Base-by-base conservation (phyloP, 2,113 vertebrate genomes). In the Irena cyanogastra region DNA sequence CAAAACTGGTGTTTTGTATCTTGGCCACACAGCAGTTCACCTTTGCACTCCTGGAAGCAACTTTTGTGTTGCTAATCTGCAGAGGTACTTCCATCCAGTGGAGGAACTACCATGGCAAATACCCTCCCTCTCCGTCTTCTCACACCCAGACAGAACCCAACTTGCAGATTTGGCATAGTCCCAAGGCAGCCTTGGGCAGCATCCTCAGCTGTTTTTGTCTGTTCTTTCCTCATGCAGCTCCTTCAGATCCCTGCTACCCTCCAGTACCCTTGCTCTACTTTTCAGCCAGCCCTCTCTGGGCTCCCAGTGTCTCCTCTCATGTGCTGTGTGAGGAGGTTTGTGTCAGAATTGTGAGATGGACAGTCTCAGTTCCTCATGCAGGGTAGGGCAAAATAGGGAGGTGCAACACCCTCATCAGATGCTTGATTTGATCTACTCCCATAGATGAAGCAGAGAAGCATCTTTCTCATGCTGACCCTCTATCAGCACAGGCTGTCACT, bases 61-160 rank as follows among this genome's bases (percentile, higher is more conserved):
- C 33, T 41, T 83, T 22, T 57, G 28, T 52, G 30, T n/a, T n/a
- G 13, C 16, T 83, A 41, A 68, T 39, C 33, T 63, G 2, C 2
- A 18, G 35, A 44, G 7, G 6, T 35, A 10, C 10, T 71, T 60
- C 53, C 50, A 56, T 11, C 11, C 20, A 7, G 3, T 20, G 37
- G 42, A 72, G n/a, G 37, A 68, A 9, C 20, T 53, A 17, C 33
- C 20, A 9, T 5, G 49, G 39, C 49, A 57, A 79, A 52, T 23
- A 28, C 7, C 15, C 5, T 66, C 21, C 24, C 14, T 28, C 41
- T 61, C 33, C 37, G 11, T 45, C 33, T 74, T 52, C 71, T 78
- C n/a, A 68, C 20, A 50, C 13, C 52, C 2, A 0, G 15, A 60
- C 28, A 35, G 15, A 17, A 54, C 5, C 4, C 47, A 41, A 0